Evolutionary conservation across 2,797 vertebrate species (phyloP).

Genomic region (Pagetopsis macropterus): DNA sequence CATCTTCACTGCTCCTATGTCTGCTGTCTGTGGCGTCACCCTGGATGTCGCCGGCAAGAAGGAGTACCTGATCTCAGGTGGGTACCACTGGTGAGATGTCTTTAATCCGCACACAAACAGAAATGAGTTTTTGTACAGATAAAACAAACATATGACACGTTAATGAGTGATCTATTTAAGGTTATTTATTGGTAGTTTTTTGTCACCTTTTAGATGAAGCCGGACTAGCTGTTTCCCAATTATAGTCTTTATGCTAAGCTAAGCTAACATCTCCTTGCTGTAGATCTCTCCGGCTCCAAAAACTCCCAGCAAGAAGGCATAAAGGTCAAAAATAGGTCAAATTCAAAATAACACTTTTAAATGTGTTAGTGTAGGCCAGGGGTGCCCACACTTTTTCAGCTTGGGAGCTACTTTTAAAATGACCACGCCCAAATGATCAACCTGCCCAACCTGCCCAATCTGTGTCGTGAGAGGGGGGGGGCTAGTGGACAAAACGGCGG

Average conservation of each 20-base stretch:
- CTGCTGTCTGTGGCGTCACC: slow-evolving; percentile 94
- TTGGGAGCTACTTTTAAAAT: too few relatives aligned
- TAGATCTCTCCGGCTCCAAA: too few relatives aligned
- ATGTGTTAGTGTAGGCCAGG: neutral
- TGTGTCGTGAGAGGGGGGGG: too few relatives aligned
- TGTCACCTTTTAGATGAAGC: neutral
- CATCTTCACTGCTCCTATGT: slow-evolving; percentile 94
- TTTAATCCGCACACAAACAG: neutral
- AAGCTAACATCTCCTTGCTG: neutral
- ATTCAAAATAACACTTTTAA: neutral
- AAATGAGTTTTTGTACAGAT: neutral
- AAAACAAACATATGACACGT: neutral
- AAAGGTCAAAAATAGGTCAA: too few relatives aligned
- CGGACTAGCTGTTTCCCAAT: neutral
- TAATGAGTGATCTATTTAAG: neutral
- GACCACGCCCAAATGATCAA: too few relatives aligned
- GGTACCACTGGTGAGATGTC: slow-evolving; percentile 1
- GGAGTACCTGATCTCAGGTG: slow-evolving; percentile 97
- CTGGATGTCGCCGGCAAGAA: slow-evolving; percentile 95
- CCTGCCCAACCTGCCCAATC: too few relatives aligned
- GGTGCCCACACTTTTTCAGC: too few relatives aligned
- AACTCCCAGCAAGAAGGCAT: too few relatives aligned
- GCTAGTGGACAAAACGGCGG: too few relatives aligned
- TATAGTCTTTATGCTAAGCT: neutral
- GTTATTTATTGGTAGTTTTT: neutral